phyloP scores from a whole-genome alignment of 2,888 invertebrate genomes.

The Biston stratarius region DNA sequence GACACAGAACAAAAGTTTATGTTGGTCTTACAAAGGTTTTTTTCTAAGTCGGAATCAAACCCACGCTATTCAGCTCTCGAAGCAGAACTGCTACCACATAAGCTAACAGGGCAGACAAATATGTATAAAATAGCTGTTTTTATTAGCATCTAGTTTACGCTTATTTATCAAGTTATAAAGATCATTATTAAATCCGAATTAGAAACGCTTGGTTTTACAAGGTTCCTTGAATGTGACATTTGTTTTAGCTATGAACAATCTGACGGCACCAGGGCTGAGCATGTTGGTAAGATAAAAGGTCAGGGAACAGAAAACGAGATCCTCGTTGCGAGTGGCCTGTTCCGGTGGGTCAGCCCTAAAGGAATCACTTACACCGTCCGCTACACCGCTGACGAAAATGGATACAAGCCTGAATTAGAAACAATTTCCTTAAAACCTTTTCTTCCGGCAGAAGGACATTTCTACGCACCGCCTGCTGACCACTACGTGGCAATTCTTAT shows the following conservation, averaged over 20 bases:
- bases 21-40: too few relatives aligned
- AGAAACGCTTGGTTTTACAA: too few relatives aligned
- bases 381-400: slow-evolving; percentile 75
- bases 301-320: slow-evolving; percentile 74
- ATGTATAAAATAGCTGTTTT: too few relatives aligned
- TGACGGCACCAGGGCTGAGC: slow-evolving; percentile 51
- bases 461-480: slow-evolving; percentile 44
- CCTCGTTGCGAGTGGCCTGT: slow-evolving; percentile 74
- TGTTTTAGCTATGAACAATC: slow-evolving; percentile 33
- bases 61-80: too few relatives aligned
- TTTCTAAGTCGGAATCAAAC: too few relatives aligned
- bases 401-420: slow-evolving; percentile 64
- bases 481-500: slow-evolving; percentile 56
- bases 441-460: slow-evolving; percentile 28
- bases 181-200: too few relatives aligned
- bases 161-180: too few relatives aligned
- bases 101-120: too few relatives aligned
- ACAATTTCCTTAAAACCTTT: slow-evolving; percentile 63
- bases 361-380: slow-evolving; percentile 81
- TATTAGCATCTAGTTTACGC: too few relatives aligned
- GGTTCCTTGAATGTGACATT: too few relatives aligned
- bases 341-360: slow-evolving; percentile 78
- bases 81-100: too few relatives aligned
- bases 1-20: too few relatives aligned
- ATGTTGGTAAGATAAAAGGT: slow-evolving; percentile 75